Evolutionary conservation across 2,888 invertebrate genomes (phyloP), one percentile per base, ranked within the genome.

Genomic region (Drosophila paranaensis): DNA sequence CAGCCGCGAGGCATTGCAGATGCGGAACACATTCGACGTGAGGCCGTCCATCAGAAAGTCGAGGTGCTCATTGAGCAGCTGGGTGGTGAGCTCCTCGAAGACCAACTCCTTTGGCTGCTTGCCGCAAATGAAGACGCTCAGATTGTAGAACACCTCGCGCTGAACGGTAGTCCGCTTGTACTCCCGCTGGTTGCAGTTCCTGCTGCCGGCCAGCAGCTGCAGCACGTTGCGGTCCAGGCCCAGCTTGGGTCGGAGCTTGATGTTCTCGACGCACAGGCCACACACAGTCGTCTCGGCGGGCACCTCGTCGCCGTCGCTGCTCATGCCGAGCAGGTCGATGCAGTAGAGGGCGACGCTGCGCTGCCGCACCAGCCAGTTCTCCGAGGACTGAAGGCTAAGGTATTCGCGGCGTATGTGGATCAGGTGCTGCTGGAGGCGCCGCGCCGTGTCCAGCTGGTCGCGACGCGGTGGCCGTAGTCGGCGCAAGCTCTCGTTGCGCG

Each of bases 281-380:
- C 45, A 37, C 9, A 57, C 16, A 0, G 30, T 33, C 2, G 9
- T 35, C 20, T 35, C 33, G 6, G 9, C 6, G 3, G 43, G 43
- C 30, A 33, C 13, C 43, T 45, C 56, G 1, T 33, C 5, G 9
- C 10, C 2, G 5, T 39, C 48, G 2, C 48, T 30, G 13, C 20
- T 33, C 50, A 73, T 57, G 16, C 39, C 64, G 16, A 73, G 30
- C 2, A 9, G n/a, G 40, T 74, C 74, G 13, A 74, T 62, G 39
- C 53, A 69, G 48, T 69, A 74, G 14, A 74, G n/a, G 10, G 73
- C 73, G 1, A 74, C 61, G 2, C 65, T 62, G 1, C 37, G 51
- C 53, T 74, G 73, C 0, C 69, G 60, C 20, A 55, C 39, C 0
- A 40, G 16, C 39, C 33, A 53, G 8, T 43, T 10, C 0, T 45